phyloP scores from a whole-genome alignment of 2,113 vertebrate genomes.

The Ranitomeya imitator region DNA sequence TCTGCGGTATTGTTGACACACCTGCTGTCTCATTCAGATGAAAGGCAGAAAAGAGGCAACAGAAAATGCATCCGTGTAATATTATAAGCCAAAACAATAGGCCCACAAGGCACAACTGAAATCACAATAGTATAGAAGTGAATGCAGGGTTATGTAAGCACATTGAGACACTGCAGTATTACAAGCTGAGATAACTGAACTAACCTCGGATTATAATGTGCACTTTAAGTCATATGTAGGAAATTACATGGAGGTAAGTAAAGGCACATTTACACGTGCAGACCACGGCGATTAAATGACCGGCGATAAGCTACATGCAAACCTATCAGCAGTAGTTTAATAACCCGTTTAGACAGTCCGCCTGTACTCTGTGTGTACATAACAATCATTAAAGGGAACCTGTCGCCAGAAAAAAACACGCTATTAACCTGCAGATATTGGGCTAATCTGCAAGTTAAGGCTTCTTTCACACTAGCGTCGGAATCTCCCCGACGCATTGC shows the following conservation, averaged over 20 bases:
- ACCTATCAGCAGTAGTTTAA: too few species aligned
- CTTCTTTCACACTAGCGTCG: too few species aligned
- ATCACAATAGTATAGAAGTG: not conserved
- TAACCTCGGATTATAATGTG: not conserved
- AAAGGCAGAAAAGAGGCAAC: constrained; percentile 13
- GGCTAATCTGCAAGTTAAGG: too few species aligned
- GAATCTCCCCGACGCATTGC: too few species aligned
- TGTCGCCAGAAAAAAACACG: too few species aligned
- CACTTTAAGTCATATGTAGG: not conserved
- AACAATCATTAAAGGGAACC: too few species aligned
- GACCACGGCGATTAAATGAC: too few species aligned
- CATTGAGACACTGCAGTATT: not conserved
- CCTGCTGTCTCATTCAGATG: constrained; percentile 48
- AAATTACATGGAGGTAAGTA: not conserved
- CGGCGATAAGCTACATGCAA: too few species aligned
- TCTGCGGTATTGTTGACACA: constrained; percentile 44
- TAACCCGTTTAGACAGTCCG: too few species aligned
- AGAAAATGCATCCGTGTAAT: constrained; percentile 5
- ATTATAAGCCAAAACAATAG: constrained; percentile 16
- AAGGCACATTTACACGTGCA: too few species aligned
- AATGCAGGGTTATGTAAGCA: constrained; percentile 20
- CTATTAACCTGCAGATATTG: too few species aligned
- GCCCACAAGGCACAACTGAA: constrained; percentile 18
- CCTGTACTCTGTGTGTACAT: too few species aligned
- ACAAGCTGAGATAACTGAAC: not conserved